Conservation (phyloP, 2,797 vertebrate genomes). For the Sebastiscus albofasciatus region DNA sequence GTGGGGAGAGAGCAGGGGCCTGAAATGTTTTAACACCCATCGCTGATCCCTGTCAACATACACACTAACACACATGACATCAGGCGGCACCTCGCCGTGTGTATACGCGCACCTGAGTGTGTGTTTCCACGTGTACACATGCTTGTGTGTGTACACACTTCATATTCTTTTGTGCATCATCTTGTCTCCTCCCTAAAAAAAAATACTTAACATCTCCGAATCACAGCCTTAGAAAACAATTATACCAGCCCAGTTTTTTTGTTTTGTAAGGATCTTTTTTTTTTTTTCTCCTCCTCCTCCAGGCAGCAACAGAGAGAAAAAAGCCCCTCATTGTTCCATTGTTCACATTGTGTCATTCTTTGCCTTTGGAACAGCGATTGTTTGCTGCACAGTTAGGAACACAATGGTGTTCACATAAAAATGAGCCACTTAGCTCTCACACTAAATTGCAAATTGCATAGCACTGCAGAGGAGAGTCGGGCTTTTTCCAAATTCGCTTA, state of each 20-base stretch:
- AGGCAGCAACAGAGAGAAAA: slow-evolving; percentile 74
- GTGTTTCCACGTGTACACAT: slow-evolving; percentile 32
- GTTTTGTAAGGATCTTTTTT: slow-evolving; percentile 66
- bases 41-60: slow-evolving; percentile 80
- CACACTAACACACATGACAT: slow-evolving; percentile 70
- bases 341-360: slow-evolving; percentile 82
- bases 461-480: slow-evolving; percentile 77
- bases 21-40: slow-evolving; percentile 79
- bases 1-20: slow-evolving; percentile 71
- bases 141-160: slow-evolving; percentile 20
- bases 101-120: slow-evolving; percentile 53
- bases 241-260: slow-evolving; percentile 67
- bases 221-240: slow-evolving; percentile 78
- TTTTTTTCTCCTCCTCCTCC: slow-evolving; percentile 53
- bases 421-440: slow-evolving; percentile 82
- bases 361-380: slow-evolving; percentile 81
- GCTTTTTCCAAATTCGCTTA: slow-evolving; percentile 81
- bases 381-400: slow-evolving; percentile 83
- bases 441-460: slow-evolving; percentile 77
- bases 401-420: slow-evolving; percentile 84
- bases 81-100: slow-evolving; percentile 20
- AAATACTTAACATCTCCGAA: slow-evolving; percentile 71
- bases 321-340: slow-evolving; percentile 81
- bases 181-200: slow-evolving; percentile 44
- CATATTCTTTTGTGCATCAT: slow-evolving; percentile 59